A percentile compares a stretch with the other conserved stretches of the same genome.
phyloP scores from a whole-genome alignment of 2,888 invertebrate species.

The Eristalis arbustorum region DNA sequence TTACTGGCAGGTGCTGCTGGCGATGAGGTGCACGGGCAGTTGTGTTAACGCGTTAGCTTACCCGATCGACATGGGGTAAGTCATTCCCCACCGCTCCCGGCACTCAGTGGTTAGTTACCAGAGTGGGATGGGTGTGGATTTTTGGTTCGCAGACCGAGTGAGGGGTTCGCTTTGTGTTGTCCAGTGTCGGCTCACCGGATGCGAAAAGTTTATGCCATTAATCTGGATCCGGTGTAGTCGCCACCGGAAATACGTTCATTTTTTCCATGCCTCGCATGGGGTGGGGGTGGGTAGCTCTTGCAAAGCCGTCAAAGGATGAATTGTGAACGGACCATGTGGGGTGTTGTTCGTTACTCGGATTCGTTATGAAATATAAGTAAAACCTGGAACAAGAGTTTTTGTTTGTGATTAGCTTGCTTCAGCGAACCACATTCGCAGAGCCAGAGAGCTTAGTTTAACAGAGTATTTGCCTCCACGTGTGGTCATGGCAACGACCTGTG shows the following conservation, averaged over 20 bases:
- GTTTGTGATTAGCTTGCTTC: too few relatives aligned
- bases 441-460: too few relatives aligned
- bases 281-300: background rate
- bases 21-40: background rate
- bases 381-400: background rate
- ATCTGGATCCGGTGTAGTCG: conserved; percentile 56
- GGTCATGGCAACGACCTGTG: too few relatives aligned
- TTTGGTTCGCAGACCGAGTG: too few relatives aligned
- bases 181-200: conserved; percentile 26
- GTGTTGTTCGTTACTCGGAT: background rate
- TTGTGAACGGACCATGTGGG: background rate
- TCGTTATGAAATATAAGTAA: background rate
- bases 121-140: background rate
- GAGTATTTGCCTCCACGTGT: too few relatives aligned
- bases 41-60: conserved; percentile 8
- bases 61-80: background rate
- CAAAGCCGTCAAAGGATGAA: conserved; percentile 4
- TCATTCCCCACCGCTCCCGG: conserved; percentile 4
- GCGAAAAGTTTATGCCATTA: conserved; percentile 63
- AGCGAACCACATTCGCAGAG: too few relatives aligned
- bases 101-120: conserved; percentile 38
- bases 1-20: background rate
- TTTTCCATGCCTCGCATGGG: background rate
- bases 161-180: too few relatives aligned
- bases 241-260: conserved; percentile 41